Evolutionary conservation across 2,113 vertebrate genomes (phyloP), one percentile per base, ranked within the genome.

Genomic region (Syrrhaptes paradoxus): DNA sequence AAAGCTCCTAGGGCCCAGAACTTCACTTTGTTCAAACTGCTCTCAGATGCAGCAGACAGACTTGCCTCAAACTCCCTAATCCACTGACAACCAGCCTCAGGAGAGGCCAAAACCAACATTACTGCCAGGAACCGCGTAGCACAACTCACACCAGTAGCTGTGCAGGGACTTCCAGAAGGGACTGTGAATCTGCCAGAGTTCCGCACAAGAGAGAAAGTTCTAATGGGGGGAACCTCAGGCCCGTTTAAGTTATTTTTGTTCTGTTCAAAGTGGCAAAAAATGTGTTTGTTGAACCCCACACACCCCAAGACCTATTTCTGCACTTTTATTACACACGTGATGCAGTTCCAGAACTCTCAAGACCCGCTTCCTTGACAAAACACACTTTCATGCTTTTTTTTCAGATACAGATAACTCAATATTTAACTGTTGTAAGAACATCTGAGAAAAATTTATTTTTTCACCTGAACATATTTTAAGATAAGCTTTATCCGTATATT

Each of bases 391-490:
- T 22, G 24, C 16, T 67, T 29, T 49, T 55, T 62, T 24, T 80
- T 58, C 45, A 84, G 19, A 70, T 38, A 55, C 0, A 67, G 73
- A 20, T 55, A 88, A 86, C 62, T 55, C 43, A 32, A 5, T 34
- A 54, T 31, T 68, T 52, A 55, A 84, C n/a, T 59, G 26, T 28
- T 5, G 0, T 15, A 88, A 70, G 29, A 78, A 81, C 0, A 0
- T n/a, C 65, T 20, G 25, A 87, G 52, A 71, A 89, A 67, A 66
- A 32, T 34, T n/a, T 34, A 13, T 85, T 43, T 14, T 61, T 84
- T 76, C 7, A 5, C 28, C 7, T 1, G 32, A 58, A 61, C 7
- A 0, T 1, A 41, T 63, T 90, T 55, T 11, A 1, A 73, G 73
- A 90, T 21, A 52, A 70, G 13, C 15, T 74, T 46, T 28, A 17